Base-by-base conservation (phyloP, 2,888 invertebrate species). In the Protophormia terraenovae region DNA sequence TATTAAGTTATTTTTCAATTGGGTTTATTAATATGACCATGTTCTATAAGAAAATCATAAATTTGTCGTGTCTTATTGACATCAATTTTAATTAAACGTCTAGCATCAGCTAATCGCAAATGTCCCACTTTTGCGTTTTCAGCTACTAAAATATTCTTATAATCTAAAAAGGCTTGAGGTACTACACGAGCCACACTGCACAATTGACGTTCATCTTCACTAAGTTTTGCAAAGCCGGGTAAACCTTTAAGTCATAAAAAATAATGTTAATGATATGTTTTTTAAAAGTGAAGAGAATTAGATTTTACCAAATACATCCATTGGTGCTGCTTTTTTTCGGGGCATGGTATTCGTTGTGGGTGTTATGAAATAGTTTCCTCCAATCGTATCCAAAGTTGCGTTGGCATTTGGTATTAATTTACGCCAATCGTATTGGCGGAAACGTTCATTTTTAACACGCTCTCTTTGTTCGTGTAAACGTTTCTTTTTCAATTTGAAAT, bases 41-140 rank as follows among this genome's bases (percentile, higher is more conserved):
- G 95, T 88, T 94, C 93, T 77, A 95, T 93, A 32, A 97, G 93
- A 92, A 96, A 95, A 93, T 97, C 96, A 93, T 96, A 97, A 89
- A 98, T 95, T 92, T 97, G 97, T 86, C 98, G 94, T 0, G 98
- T 98, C 92, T 97, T 97, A 92, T 98, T 98, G 2, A 98, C 98
- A 93, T 98, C 98, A 88, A 98, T 98, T 93, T 98, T 98, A 47
- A 98, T 94, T 58, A 98, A 94, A 55, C 94, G 94, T 71, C 98
- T 93, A 0, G 98, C 98, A 90, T 97, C 97, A 1, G 97, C 95
- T 84, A 98, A 93, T 84, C 96, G 94, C 6, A 98, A 93, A 81
- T 94, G 95, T 0, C 96, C 96, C 83, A 94, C 93, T 91, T 96
- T 97, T 84, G 95, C 94, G 91, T 96, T 96, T 91, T 98, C 98